These are phyloP conservation scores for Drosophila elegans DNA, from an alignment of 1,140 invertebrate species.

Conservation along the genomic window DNA sequence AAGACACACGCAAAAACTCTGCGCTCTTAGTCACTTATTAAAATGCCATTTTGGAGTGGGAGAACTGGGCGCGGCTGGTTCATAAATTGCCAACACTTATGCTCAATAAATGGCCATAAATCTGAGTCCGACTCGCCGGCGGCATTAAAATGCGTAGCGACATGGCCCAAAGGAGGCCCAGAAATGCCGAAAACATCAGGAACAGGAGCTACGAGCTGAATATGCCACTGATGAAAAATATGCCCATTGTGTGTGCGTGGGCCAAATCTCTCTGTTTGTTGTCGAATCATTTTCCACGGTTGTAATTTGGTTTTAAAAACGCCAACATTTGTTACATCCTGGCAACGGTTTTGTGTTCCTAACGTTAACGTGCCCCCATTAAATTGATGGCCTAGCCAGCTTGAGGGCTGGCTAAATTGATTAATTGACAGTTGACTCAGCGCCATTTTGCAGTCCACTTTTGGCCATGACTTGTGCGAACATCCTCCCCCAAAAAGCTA, in stretches of 20 bases:
- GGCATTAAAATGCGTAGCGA: constrained; percentile 69
- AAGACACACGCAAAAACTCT: constrained; percentile 6
- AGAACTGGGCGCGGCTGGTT: constrained; percentile 52
- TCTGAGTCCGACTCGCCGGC: constrained; percentile 35
- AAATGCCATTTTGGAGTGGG: constrained; percentile 59
- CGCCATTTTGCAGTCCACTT: constrained; percentile 34
- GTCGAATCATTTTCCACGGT: constrained; percentile 46
- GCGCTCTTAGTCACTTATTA: constrained; percentile 60
- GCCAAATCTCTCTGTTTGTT: constrained; percentile 63
- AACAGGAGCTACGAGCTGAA: constrained; percentile 31
- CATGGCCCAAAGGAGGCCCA: constrained; percentile 12
- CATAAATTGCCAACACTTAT: constrained; percentile 75
- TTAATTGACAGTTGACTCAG: constrained; percentile 79
- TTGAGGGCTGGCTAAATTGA: constrained; percentile 52
- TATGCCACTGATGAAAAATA: constrained; percentile 66
- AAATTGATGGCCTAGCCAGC: constrained; percentile 59
- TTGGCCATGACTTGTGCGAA: constrained; percentile 39
- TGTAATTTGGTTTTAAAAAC: constrained; percentile 68
- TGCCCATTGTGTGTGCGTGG: constrained; percentile 18
- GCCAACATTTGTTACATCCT: constrained; percentile 65
- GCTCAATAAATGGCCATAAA: constrained; percentile 77
- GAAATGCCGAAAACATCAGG: constrained; percentile 36
- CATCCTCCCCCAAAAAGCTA: constrained; percentile 18
- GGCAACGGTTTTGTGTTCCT: constrained; percentile 19
- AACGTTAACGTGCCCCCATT: constrained; percentile 69